Base-by-base conservation (phyloP, 1,140 invertebrate species). In the Odontomachus brunneus region DNA sequence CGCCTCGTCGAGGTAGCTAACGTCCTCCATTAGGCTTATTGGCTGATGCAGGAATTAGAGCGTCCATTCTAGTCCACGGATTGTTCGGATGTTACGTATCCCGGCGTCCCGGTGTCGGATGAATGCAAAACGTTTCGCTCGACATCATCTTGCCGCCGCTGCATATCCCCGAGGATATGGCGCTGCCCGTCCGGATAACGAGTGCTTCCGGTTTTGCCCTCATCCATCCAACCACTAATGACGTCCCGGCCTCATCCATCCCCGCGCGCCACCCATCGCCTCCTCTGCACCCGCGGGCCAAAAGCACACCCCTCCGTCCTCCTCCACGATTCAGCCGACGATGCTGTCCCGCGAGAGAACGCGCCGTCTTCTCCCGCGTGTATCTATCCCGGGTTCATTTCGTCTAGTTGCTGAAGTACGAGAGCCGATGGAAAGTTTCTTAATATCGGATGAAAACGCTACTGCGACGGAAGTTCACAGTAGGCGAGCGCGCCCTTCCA, bases 351-450 rank as follows among this genome's bases (percentile, higher is more conserved):
- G 69, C 73, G 67, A 2, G 60, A 3, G 22, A 59, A 9, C 62
- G 19, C 57, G 51, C 44, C 69, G 53, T 57, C 51, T 57, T 80
- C 76, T 17, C 38, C 3, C 85, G 62, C 86, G 81, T 55, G 69
- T 76, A 86, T 82, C 69, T 55, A 76, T 78, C 73, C 19, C 29
- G 57, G 53, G 48, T 89, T 89, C 84, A 89, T 89, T 89, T 86
- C 87, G 75, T 75, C 63, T 57, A 53, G 75, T 84, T 69, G 69
- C 55, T 67, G 60, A 84, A 88, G 63, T 66, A 82, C 82, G 82
- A 85, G 62, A 86, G 81, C 87, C 90, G 84, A 90, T 90, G 83
- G 84, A 93, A 92, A 93, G 92, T 92, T 92, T 93, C 92, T 92
- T 92, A 92, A 93, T 93, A 92, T 92, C 92, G 86, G 72, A 87